Percentiles rank a stretch among this genome's conserved stretches.
These are phyloP conservation scores for Tetheella fluctuosa DNA, from an alignment of 2,888 invertebrate genomes.

Conservation along the genomic window DNA sequence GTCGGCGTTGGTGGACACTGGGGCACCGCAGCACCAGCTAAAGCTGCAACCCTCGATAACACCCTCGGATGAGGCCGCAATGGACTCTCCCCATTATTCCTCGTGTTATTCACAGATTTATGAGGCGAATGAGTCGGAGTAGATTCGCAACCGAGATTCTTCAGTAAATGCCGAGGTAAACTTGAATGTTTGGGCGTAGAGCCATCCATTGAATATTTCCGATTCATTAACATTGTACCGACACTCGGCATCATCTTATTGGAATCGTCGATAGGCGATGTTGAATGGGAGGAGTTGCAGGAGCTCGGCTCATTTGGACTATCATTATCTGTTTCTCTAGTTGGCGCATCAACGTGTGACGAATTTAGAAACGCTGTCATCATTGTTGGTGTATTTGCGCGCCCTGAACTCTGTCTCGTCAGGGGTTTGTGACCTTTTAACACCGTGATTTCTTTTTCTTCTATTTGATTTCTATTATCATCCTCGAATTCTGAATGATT, in stretches of 20 bases:
- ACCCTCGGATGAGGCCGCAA: conserved; percentile 86
- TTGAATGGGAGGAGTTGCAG: conserved; percentile 74
- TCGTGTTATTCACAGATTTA: conserved; percentile 46
- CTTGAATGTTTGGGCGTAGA: conserved; percentile 77
- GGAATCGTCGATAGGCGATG: conserved; percentile 70
- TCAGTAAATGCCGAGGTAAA: conserved; percentile 73
- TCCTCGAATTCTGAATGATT: conserved; percentile 79
- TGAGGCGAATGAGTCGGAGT: conserved; percentile 75
- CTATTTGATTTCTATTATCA: conserved; percentile 78
- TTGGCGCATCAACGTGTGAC: conserved; percentile 65
- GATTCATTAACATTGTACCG: conserved; percentile 74
- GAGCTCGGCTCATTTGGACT: conserved; percentile 72
- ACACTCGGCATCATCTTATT: conserved; percentile 61
- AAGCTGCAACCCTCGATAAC: conserved; percentile 83
- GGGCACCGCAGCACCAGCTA: conserved; percentile 83
- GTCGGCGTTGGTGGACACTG: conserved; percentile 95
- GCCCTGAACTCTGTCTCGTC: conserved; percentile 86
- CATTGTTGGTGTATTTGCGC: conserved; percentile 79
- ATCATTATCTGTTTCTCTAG: conserved; percentile 57
- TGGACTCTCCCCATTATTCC: conserved; percentile 65
- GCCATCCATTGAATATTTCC: conserved; percentile 74
- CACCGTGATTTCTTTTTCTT: conserved; percentile 76
- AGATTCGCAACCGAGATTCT: conserved; percentile 70
- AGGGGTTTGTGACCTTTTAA: conserved; percentile 88
- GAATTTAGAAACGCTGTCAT: conserved; percentile 79